These are phyloP conservation scores for Plutomurus gul DNA, from an alignment of 1,140 invertebrate genomes.

Conservation along the genomic window DNA sequence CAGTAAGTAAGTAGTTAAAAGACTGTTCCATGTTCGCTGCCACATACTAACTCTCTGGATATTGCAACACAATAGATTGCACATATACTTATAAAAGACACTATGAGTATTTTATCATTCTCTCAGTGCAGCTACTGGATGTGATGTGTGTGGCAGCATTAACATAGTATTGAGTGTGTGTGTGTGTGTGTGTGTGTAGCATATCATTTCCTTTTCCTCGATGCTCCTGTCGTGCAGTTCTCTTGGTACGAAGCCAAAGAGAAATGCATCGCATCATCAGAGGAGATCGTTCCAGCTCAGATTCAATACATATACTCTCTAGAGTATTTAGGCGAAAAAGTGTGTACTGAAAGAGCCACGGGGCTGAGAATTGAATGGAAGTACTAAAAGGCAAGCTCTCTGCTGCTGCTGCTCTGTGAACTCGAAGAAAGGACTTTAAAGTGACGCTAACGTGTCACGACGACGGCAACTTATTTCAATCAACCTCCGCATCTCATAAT, in stretches of 20 bases:
- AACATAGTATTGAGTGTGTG: no score
- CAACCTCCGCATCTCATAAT: slow-evolving; percentile 16
- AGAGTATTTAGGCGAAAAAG: neutral
- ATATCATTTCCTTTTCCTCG: neutral
- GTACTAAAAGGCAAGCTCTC: neutral
- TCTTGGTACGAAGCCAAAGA: slow-evolving; percentile 5
- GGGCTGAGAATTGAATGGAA: neutral
- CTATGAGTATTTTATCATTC: no score
- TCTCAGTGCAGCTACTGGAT: no score
- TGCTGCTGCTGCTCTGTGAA: no score
- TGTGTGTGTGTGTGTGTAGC: neutral
- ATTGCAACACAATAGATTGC: no score
- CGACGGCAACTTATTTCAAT: slow-evolving; percentile 23
- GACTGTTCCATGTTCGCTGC: no score
- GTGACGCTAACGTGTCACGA: slow-evolving; percentile 22
- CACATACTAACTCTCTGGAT: no score
- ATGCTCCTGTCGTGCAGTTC: neutral
- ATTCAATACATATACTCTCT: no score
- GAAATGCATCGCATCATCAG: neutral
- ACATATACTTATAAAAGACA: no score
- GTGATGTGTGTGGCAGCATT: no score
- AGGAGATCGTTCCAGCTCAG: no score
- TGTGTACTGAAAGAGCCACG: neutral
- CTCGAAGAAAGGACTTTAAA: neutral
- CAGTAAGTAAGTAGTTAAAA: no score